A percentile compares a stretch with the other conserved stretches of the same genome.
These are phyloP conservation scores for Beaufortia kweichowensis DNA, from an alignment of 2,113 vertebrate species.

Conservation along the genomic window DNA sequence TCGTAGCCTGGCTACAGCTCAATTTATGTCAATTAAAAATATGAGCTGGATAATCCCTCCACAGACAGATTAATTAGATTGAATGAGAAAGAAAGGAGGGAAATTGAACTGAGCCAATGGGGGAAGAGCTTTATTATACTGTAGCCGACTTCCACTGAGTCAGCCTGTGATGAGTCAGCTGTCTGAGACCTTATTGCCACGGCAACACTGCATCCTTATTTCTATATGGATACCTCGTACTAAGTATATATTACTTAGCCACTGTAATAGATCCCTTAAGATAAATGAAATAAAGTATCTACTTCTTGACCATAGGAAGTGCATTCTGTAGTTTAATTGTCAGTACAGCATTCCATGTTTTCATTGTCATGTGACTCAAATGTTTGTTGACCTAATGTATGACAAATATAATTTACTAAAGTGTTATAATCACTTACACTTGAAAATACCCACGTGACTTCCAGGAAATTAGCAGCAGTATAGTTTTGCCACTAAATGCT, in stretches of 20 bases:
- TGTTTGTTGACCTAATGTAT: too few species aligned
- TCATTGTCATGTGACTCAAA: too few species aligned
- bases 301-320: too few species aligned
- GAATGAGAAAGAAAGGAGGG: constrained; percentile 40
- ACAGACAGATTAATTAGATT: constrained; percentile 48
- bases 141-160: neutral
- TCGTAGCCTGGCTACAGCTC: constrained; percentile 23
- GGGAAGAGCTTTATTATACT: constrained; percentile 14
- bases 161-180: neutral
- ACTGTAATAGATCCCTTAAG: too few species aligned
- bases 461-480: too few species aligned
- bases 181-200: neutral
- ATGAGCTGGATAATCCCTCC: constrained; percentile 56
- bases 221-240: neutral
- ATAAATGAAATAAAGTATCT: too few species aligned
- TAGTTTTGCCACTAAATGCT: too few species aligned
- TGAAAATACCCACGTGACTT: too few species aligned
- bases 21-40: constrained; percentile 54
- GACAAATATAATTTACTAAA: too few species aligned
- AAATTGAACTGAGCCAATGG: neutral
- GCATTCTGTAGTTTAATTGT: too few species aligned
- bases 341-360: too few species aligned
- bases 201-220: neutral
- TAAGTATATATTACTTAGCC: neutral
- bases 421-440: too few species aligned